A percentile compares a stretch with the other conserved stretches of the same genome.
phyloP scores from a whole-genome alignment of 2,113 vertebrate genomes.

The Chlamydotis undulata region DNA sequence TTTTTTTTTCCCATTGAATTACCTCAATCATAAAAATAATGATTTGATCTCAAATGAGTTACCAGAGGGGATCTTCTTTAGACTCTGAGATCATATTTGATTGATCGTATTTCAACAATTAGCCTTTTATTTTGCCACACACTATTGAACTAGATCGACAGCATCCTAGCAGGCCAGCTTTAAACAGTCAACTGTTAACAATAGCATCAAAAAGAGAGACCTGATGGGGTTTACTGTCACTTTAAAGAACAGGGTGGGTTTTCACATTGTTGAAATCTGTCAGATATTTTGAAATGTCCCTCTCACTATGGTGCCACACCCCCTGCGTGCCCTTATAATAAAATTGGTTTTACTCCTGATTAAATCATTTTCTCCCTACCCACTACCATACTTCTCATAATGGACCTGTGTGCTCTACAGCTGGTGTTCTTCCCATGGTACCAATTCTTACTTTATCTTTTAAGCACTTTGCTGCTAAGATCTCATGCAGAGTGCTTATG shows the following conservation, averaged over 20 bases:
- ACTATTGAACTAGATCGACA: constrained; percentile 93
- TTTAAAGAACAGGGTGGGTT: constrained; percentile 86
- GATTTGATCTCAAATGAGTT: constrained; percentile 76
- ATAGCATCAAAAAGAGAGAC: constrained; percentile 89
- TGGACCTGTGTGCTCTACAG: constrained; percentile 90
- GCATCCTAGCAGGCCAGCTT: constrained; percentile 89
- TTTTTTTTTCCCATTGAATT: constrained; percentile 22
- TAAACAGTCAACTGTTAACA: constrained; percentile 91
- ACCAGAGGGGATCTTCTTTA: constrained; percentile 76
- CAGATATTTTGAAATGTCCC: constrained; percentile 99
- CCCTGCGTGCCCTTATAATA: constrained; percentile 95
- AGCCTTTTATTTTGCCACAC: constrained; percentile 93
- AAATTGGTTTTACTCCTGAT: constrained; percentile 96
- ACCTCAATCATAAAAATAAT: constrained; percentile 71
- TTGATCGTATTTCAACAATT: constrained; percentile 94
- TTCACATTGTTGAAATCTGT: constrained; percentile 98
- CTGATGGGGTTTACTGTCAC: constrained; percentile 90
- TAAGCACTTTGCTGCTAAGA: constrained; percentile 89
- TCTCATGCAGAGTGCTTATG: constrained; percentile 90
- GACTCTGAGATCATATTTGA: constrained; percentile 86
- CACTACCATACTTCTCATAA: constrained; percentile 95
- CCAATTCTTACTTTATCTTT: constrained; percentile 91
- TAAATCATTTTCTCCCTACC: constrained; percentile 91
- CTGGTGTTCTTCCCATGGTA: constrained; percentile 98
- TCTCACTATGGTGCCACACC: constrained; percentile 95